Conservation (phyloP, 2,113 vertebrate species). For the Rousettus leschenaultii region DNA sequence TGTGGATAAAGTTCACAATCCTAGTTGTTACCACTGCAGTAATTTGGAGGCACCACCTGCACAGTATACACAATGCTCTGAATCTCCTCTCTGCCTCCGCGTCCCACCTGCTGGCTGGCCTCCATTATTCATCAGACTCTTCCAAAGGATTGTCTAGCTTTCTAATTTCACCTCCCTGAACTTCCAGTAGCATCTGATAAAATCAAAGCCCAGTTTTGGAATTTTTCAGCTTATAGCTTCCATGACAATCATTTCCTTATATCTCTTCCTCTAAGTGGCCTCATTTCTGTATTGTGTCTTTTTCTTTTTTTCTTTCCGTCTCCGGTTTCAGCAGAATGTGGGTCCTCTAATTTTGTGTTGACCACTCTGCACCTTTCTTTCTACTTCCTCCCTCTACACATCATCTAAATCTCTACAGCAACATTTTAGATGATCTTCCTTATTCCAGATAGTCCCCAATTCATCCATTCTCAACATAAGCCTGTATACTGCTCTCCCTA, state of each 20-base stretch:
- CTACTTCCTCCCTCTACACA: not conserved
- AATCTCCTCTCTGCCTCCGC: not conserved
- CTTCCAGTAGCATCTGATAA: not conserved
- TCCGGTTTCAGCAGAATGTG: not conserved
- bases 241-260: not conserved
- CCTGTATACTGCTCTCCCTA: not conserved
- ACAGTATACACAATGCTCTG: not conserved
- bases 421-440: not conserved
- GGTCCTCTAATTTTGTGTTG: not conserved
- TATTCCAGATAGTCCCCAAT: not conserved
- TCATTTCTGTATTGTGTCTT: not conserved
- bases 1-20: not conserved
- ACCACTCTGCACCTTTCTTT: not conserved
- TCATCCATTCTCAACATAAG: not conserved
- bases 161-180: not conserved
- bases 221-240: not conserved
- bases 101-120: no score
- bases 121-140: not conserved
- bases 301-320: no score
- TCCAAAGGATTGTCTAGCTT: not conserved
- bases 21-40: not conserved
- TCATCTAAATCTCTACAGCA: not conserved
- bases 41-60: not conserved
- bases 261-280: not conserved
- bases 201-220: not conserved